A percentile compares a stretch with the other conserved stretches of the same genome.
Evolutionary conservation across 2,888 invertebrate species (phyloP).

Genomic region (Parasteatoda lunata): DNA sequence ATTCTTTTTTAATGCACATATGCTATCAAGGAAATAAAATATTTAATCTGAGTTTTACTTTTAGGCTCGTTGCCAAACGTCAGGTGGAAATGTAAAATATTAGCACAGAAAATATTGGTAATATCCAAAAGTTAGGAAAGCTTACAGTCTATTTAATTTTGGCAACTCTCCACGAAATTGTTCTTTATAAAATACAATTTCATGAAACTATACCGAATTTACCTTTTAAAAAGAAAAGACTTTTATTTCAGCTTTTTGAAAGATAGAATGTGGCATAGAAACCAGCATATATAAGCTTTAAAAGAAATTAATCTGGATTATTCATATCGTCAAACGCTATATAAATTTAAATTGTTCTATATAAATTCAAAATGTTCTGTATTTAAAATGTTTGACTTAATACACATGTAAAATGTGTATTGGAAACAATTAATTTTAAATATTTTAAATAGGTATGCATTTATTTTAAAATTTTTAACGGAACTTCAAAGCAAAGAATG

Average conservation of each 20-base stretch:
- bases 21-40: conserved; percentile 17
- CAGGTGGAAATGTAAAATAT: conserved; percentile 24
- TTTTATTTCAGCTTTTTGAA: neutral
- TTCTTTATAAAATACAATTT: neutral
- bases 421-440: too few species aligned
- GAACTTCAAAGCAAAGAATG: too few species aligned
- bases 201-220: neutral
- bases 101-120: conserved; percentile 22
- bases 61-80: conserved; percentile 53
- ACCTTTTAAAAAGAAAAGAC: neutral
- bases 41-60: conserved; percentile 43
- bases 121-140: conserved; percentile 11
- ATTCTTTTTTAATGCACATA: neutral
- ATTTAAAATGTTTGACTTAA: too few species aligned
- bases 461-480: too few species aligned
- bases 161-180: conserved; percentile 15
- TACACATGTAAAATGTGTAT: too few species aligned
- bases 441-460: too few species aligned
- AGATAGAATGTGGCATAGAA: neutral
- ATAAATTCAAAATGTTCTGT: too few species aligned
- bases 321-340: too few species aligned
- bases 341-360: too few species aligned
- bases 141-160: conserved; percentile 20
- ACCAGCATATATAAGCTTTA: too few species aligned
- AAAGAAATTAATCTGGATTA: too few species aligned